Evolutionary conservation across 2,888 invertebrate species (phyloP), one percentile per base, ranked within the genome.

Genomic region (Eupeodes luniger): DNA sequence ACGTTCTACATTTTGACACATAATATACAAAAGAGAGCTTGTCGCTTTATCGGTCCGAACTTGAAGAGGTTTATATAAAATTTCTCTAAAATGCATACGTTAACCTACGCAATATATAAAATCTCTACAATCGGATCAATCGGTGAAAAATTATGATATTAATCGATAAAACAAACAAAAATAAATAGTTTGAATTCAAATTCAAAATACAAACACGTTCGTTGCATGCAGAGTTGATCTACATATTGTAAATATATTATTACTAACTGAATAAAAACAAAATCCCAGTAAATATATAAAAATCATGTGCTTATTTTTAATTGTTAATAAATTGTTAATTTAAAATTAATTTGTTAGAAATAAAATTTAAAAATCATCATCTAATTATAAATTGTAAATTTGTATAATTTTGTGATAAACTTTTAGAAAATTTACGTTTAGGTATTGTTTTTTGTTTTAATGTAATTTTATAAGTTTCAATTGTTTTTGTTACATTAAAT

Each of bases 1-100:
- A 96, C 92, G 93, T 96, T 85, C 93, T 96, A 90, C 95, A 95
- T 92, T 96, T 96, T 92, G 95, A 96, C 91, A 94, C 92, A 91
- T 94, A 93, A 92, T 91, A 90, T 81, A 90, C 55, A 76, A 76
- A 59, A 34, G n/a, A 59, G 10, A 72, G 11, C 47, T 70, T 72
- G 27, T 72, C 7, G 59, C 57, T 59, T 34, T 40, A 55, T n/a
- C 51, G n/a, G 55, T 61, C 16, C 53, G 12, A 40, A 67, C 40
- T 76, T 62, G 16, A 40, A 27, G 14, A 5, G 16, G 11, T 34
- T 34, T 27, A 27, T 27, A 51, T 67, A 59, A 19, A 19, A 6
- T 19, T 51, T 67, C 57, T 64, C n/a, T 12, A 62, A 16, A 51
- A 36, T 36, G 53, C 36, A 44, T 69, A 53, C 34, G 62, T 55